Base-by-base conservation (phyloP, 2,113 vertebrate species). In the Varanus komodoensis region DNA sequence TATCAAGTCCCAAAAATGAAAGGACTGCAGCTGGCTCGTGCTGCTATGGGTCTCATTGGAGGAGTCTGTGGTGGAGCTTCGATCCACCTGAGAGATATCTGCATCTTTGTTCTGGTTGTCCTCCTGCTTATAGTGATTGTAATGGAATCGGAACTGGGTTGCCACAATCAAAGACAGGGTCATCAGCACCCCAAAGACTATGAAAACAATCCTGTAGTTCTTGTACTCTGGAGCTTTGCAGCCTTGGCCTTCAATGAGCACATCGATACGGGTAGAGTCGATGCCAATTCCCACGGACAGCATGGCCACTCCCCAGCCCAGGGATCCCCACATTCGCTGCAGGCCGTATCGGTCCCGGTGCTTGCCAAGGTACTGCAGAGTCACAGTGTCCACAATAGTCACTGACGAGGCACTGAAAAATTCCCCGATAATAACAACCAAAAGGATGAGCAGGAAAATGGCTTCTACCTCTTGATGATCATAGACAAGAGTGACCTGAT, bases 241-340 rank as follows among this genome's bases (percentile, higher is more conserved):
- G 27, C 98, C 98, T 11, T 95, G 88, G 3, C 98, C 98, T 1
- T 98, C 94, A 0, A 98, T 92, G 6, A 32, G 1, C 27, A 97
- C 96, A 0, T 83, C 94, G 4, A 97, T 89, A 91, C 97, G 98
- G 0, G 99, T 99, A 90, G 99, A 98, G 96, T 99, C 99, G 4
- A 99, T 99, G 92, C 98, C 98, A 71, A 99, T 99, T 74, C 99
- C 99, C 90, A 99, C 99, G 0, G 98, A 98, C 68, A 99, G 97
- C 99, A 99, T 99, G 75, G 99, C 98, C 91, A 99, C 91, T 0
- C 99, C 99, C 99, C 99, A 99, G 89, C 99, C 99, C 94, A 99
- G 97, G 4, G 99, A 99, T 0, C 99, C 99, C 99, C 99, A 99
- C 99, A 99, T 99, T 38, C 99, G 97, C 96, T 99, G 99, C 92